Conservation (phyloP, 2,113 vertebrate genomes). For the Nycticebus coucang region DNA sequence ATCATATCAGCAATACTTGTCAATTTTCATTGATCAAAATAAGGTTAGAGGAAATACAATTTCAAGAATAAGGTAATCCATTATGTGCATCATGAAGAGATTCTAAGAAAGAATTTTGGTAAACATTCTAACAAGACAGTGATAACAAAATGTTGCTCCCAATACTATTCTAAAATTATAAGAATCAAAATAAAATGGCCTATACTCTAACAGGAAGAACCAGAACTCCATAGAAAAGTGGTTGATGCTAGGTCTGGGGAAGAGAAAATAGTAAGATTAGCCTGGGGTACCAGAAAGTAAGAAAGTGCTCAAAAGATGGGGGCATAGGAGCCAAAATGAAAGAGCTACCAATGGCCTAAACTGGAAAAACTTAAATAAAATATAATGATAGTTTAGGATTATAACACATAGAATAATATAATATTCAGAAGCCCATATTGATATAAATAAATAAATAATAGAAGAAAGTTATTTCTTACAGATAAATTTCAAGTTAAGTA, state of each 20-base stretch:
- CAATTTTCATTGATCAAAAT: conserved; percentile 50
- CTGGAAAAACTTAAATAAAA: background rate
- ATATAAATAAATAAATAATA: conserved; percentile 7
- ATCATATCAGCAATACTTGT: background rate
- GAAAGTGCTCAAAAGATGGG: background rate
- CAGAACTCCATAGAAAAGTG: background rate
- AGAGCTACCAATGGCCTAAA: background rate
- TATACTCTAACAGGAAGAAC: background rate
- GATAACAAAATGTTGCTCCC: background rate
- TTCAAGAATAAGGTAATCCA: conserved; percentile 21
- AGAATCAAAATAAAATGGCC: conserved; percentile 37
- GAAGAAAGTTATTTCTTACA: conserved; percentile 2
- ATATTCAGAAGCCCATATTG: background rate
- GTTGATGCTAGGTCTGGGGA: background rate
- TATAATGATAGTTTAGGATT: conserved; percentile 9
- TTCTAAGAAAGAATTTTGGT: background rate
- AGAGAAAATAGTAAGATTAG: background rate
- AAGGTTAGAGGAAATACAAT: conserved; percentile 50
- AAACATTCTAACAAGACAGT: background rate
- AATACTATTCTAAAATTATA: conserved; percentile 9
- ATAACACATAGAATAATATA: background rate
- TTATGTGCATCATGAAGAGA: background rate
- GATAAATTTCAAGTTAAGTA: conserved; percentile 41
- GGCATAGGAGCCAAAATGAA: background rate
- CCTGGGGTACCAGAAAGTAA: background rate